Base-by-base conservation (phyloP, 1,140 invertebrate genomes). In the Formica exsecta region DNA sequence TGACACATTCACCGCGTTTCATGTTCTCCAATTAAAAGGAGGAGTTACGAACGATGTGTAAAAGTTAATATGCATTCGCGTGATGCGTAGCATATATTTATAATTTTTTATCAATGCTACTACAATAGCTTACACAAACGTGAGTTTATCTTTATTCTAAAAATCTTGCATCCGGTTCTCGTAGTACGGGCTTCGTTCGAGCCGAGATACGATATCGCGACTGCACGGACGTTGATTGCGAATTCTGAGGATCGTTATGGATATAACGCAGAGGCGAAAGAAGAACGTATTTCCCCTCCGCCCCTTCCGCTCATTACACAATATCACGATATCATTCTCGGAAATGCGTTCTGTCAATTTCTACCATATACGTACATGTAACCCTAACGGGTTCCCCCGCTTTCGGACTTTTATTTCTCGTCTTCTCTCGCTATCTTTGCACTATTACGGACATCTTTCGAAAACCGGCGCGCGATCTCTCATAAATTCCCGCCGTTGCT, bases 401-500 rank as follows among this genome's bases (percentile, higher is more conserved):
- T 48, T 22, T 48, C 51, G 22, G 36, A 57, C 25, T 71, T 22
- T 71, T 16, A 44, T 54, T 71, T 38, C 70, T 11, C 65, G 0
- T n/a, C 32, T 36, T n/a, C 25, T 8, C 84, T n/a, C 48, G 44
- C 44, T 22, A 32, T 36, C 62, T n/a, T 7, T 19, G 51, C 22
- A 44, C 7, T 36, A 54, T 75, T 76, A 87, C 57, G 66, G 62
- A 83, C 76, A 73, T 75, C 36, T 88, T 77, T 61, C 86, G 80
- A 66, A 36, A 29, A 65, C 51, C 79, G 77, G 86, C 87, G 73
- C 36, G 89, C 85, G 85, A 89, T 57, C 16, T 86, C 87, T 87
- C n/a, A 92, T 91, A 92, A 92, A 91, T 92, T 86, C 61, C 41
- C 77, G 59, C 51, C 57, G 86, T 86, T 85, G 57, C 44, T 41